Base-by-base conservation (phyloP, 2,113 vertebrate species). In the Hypocryptadius cinnamomeus region DNA sequence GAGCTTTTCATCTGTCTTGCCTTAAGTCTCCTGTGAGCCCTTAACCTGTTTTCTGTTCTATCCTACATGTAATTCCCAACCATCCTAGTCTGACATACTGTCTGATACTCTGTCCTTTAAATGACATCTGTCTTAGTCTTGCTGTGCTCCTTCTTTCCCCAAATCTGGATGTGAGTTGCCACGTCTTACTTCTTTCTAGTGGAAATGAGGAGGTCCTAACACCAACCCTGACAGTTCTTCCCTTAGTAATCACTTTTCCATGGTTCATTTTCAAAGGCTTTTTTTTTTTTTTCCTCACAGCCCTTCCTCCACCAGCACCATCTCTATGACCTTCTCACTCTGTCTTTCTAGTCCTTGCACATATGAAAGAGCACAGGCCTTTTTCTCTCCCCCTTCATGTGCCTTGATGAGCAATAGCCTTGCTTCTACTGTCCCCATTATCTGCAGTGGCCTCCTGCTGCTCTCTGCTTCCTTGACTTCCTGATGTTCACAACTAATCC, bases 401-500 rank as follows among this genome's bases (percentile, higher is more conserved):
- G 59, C 60, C 79, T 85, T 85, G 71, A 66, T 85, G 91, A 89
- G 87, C 81, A 91, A 54, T 33, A 95, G 54, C 78, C 59, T 69
- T 93, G 60, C 35, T 93, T 39, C 45, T 89, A 85, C 87, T 93
- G 93, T 95, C 92, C 68, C 79, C 83, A 33, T 96, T 95, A 93
- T 93, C 81, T 91, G 45, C 63, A 54, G 33, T 53, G 66, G 33
- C 47, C 71, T 95, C 89, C 87, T 83, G 89, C 95, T 93, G 91
- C 39, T 93, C 74, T 92, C 59, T 89, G 89, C 85, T 79, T 91
- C 50, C 2, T 63, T 96, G 91, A 74, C 91, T 96, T 93, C 91
- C 93, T 95, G 63, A 91, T 94, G 88, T 88, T 95, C 93, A 56
- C 85, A 57, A 61, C 61, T 94, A 93, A 95, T 95, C 92, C 90